Percentiles rank a stretch among this genome's conserved stretches.
Conservation (phyloP, 2,888 invertebrate species). For the Acleris cristana region DNA sequence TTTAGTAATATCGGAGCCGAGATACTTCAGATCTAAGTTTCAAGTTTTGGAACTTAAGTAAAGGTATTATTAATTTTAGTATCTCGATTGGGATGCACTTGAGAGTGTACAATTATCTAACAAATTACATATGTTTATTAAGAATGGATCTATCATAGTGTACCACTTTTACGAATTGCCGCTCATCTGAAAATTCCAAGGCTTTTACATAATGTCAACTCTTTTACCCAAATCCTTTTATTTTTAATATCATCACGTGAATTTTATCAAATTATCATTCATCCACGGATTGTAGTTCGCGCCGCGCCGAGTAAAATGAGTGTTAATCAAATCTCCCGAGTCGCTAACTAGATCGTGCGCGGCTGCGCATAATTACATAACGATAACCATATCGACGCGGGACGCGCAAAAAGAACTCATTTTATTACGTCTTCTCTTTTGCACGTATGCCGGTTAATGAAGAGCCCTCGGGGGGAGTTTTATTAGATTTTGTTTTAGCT, state of each 20-base stretch:
- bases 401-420: conserved; percentile 34
- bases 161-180: too few species aligned
- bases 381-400: conserved; percentile 36
- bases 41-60: too few species aligned
- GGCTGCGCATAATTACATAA: conserved; percentile 34
- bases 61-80: too few species aligned
- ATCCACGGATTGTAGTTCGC: conserved; percentile 6
- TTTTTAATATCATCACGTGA: not conserved
- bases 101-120: too few species aligned
- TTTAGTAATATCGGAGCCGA: too few species aligned
- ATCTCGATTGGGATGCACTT: too few species aligned
- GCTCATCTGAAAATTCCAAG: too few species aligned
- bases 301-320: conserved; percentile 23
- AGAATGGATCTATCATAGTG: too few species aligned
- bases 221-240: too few species aligned
- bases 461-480: conserved; percentile 35
- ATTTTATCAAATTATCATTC: not conserved
- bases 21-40: too few species aligned
- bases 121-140: too few species aligned
- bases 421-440: conserved; percentile 35
- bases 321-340: conserved; percentile 23
- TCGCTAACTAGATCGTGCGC: conserved; percentile 14
- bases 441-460: conserved; percentile 36
- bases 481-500: conserved; percentile 37
- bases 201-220: too few species aligned